A percentile compares a stretch with the other conserved stretches of the same genome.
Conservation (phyloP, 2,113 vertebrate species). For the Semicossyphus pulcher region DNA sequence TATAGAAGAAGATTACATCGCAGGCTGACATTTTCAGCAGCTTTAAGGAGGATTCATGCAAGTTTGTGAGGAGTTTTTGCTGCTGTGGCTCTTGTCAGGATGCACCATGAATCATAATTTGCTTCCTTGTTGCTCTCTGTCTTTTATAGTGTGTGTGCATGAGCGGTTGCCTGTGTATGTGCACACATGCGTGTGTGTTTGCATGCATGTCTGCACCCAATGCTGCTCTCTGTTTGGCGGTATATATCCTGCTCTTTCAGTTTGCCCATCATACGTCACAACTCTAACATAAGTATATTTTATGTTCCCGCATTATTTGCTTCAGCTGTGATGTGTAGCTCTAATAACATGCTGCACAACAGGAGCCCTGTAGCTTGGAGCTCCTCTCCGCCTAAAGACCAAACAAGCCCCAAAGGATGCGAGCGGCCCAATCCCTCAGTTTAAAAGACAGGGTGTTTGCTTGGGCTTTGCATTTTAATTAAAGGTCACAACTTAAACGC, state of each 20-base stretch:
- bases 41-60: background rate
- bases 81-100: slow-evolving; percentile 8
- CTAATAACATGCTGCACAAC: slow-evolving; percentile 58
- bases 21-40: slow-evolving; percentile 16
- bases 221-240: slow-evolving; percentile 13
- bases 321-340: slow-evolving; percentile 43
- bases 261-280: slow-evolving; percentile 10
- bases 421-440: slow-evolving; percentile 15
- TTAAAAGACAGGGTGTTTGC: slow-evolving; percentile 26
- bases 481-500: slow-evolving; percentile 51
- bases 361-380: slow-evolving; percentile 24
- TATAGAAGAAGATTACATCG: no score
- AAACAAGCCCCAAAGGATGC: slow-evolving; percentile 47
- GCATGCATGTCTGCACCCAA: slow-evolving; percentile 18
- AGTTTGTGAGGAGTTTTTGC: no score
- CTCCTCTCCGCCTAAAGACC: slow-evolving; percentile 46
- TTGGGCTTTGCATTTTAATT: slow-evolving; percentile 53
- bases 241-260: slow-evolving; percentile 7
- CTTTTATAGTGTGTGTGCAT: slow-evolving; percentile 9
- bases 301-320: slow-evolving; percentile 10
- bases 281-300: slow-evolving; percentile 9
- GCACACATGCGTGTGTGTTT: slow-evolving; percentile 13
- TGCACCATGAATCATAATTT: slow-evolving; percentile 19
- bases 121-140: background rate
- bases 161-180: background rate